Conservation (phyloP, 2,888 invertebrate genomes). For the Caenorhabditis japonica region DNA sequence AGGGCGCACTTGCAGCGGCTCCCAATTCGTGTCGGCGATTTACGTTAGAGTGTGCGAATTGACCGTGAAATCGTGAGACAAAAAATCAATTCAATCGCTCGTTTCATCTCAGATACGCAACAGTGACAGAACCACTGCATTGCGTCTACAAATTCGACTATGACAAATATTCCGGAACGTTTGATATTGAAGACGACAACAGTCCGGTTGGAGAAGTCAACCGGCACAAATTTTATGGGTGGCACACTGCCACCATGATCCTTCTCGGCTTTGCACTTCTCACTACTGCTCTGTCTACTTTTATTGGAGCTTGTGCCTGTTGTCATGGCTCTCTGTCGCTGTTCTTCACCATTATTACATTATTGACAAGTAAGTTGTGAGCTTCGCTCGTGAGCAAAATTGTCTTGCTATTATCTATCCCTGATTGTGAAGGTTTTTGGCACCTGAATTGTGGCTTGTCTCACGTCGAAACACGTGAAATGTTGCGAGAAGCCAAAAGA, state of each 20-base stretch:
- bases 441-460: no score
- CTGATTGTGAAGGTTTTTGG: neutral
- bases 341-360: slow-evolving; percentile 72
- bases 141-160: slow-evolving; percentile 77
- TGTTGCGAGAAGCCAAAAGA: no score
- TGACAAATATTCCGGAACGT: slow-evolving; percentile 76
- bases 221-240: slow-evolving; percentile 76
- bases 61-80: no score
- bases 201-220: slow-evolving; percentile 76
- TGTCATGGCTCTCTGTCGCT: slow-evolving; percentile 72
- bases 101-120: slow-evolving; percentile 72
- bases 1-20: no score
- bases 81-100: no score
- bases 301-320: slow-evolving; percentile 72
- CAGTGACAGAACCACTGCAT: slow-evolving; percentile 74
- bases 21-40: no score
- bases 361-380: slow-evolving; percentile 74
- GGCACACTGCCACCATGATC: slow-evolving; percentile 75
- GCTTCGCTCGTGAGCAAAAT: no score
- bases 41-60: no score
- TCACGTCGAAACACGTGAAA: no score
- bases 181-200: slow-evolving; percentile 76
- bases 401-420: no score
- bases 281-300: slow-evolving; percentile 69
- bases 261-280: slow-evolving; percentile 72